Conservation (phyloP, 2,113 vertebrate species). For the Actenoides lindsayi region DNA sequence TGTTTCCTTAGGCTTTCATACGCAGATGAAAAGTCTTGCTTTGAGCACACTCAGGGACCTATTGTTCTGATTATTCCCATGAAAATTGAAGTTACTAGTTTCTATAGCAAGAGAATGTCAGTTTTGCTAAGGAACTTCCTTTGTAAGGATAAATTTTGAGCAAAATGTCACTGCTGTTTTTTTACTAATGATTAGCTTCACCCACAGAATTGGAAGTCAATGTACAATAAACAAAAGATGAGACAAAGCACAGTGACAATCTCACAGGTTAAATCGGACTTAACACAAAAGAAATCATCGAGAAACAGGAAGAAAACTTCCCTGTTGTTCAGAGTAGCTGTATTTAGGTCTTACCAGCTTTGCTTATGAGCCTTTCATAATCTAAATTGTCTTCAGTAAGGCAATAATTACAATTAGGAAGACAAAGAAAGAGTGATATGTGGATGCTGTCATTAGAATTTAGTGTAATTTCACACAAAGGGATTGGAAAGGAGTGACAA, state of each 20-base stretch:
- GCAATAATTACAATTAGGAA: background rate
- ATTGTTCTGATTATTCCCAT: background rate
- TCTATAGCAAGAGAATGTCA: background rate
- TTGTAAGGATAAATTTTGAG: background rate
- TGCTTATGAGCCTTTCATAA: background rate
- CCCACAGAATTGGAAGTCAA: background rate
- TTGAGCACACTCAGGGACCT: background rate
- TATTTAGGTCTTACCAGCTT: background rate
- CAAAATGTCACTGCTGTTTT: background rate
- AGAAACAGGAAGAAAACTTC: background rate
- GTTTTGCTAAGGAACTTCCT: background rate
- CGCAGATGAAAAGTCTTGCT: background rate
- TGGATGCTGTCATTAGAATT: background rate
- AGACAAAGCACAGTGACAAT: background rate
- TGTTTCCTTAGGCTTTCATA: background rate
- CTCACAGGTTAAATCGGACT: background rate
- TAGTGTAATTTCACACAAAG: background rate
- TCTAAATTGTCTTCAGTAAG: background rate
- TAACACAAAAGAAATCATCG: background rate
- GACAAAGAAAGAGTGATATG: background rate
- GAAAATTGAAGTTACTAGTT: background rate
- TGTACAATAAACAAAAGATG: background rate
- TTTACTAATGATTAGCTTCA: background rate
- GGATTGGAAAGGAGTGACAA: background rate
- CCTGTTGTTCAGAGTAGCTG: background rate